Base-by-base conservation (phyloP, 2,113 vertebrate genomes). In the Oreochromis tanganicae region DNA sequence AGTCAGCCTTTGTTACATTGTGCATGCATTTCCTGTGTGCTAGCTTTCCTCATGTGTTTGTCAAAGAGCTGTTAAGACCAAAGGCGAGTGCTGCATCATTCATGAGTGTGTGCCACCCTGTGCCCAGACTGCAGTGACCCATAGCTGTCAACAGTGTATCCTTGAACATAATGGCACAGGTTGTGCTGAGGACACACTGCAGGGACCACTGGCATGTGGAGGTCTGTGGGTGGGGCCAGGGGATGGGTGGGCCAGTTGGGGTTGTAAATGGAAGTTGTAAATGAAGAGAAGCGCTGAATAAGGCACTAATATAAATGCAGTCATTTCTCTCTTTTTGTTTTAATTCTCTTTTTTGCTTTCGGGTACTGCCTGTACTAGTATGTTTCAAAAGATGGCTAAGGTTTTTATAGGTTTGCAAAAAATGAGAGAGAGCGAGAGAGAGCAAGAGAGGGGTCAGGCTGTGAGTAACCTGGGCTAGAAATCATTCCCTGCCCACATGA, bases 71-170 rank as follows among this genome's bases (percentile, higher is more conserved):
- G 90, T 81, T 73, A 83, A 52, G 86, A 88, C 83, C 63, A 83
- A 89, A 50, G 81, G 87, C 50, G 6, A 85, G 84, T 24, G 63
- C 92, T 95, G 89, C 91, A 96, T 95, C 92, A 95, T 95, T 95
- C 61, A 96, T 95, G 93, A 92, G 91, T 80, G 84, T 88, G 92
- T 92, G 92, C 89, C 93, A 93, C 91, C 87, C 92, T 92, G 88
- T 86, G 93, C 85, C 90, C 87, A 87, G 84, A 66, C 86, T 85
- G 84, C 92, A 87, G 84, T 94, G 94, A 95, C 95, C 94, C 88
- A 38, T 90, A 89, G 88, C 92, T 95, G 94, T 95, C 95, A 93
- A 92, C 94, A 82, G 80, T n/a, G 66, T 94, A 93, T 94, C 93
- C 94, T 93, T 93, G 90, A 94, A 87, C 88, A 79, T 83, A 89